Evolutionary conservation across 2,888 invertebrate genomes (phyloP), one percentile per base, ranked within the genome.

Genomic region (Craniophora ligustri): DNA sequence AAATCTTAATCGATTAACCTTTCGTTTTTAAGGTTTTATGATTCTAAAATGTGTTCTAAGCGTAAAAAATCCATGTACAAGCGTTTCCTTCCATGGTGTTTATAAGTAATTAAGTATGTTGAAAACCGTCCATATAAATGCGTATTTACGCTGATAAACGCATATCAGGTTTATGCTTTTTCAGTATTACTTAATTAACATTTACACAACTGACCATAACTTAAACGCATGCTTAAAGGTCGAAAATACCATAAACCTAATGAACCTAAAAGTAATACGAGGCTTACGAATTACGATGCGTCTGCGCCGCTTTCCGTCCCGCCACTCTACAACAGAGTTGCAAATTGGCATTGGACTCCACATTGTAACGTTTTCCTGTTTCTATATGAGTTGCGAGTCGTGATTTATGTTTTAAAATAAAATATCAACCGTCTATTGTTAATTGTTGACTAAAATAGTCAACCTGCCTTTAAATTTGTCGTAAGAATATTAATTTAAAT

Each of bases 361-460:
- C 53, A 46, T 50, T 47, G 44, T 53, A 39, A 19, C 50, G 47
- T 57, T 47, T 40, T 39, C 44, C 19, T 48, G 38, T 50, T 62
- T 31, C 18, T 16, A 35, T 13, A 19, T 23, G 18, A 10, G 2
- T 31, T n/a, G 3, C 23, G 7, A n/a, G 3, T 5, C 5, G 23
- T 21, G 40, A 56, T 51, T 54, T 55, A 55, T 49, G 40, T 32
- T 23, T 34, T 26, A 26, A 23, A 23, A 31, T 19, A 39, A 32
- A 40, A 16, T 18, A 13, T 19, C 15, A n/a, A 14, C 10, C 19
- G 26, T 7, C 36, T 44, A 41, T 51, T 42, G 48, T 45, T 39
- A 16, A 26, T 32, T 26, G n/a, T 31, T 10, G 5, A 6, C 21
- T 16, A 0, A 16, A 15, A 30, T 11, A 11, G 21, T 28, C 15